phyloP scores from a whole-genome alignment of 2,113 vertebrate species.

The Suncus etruscus region DNA sequence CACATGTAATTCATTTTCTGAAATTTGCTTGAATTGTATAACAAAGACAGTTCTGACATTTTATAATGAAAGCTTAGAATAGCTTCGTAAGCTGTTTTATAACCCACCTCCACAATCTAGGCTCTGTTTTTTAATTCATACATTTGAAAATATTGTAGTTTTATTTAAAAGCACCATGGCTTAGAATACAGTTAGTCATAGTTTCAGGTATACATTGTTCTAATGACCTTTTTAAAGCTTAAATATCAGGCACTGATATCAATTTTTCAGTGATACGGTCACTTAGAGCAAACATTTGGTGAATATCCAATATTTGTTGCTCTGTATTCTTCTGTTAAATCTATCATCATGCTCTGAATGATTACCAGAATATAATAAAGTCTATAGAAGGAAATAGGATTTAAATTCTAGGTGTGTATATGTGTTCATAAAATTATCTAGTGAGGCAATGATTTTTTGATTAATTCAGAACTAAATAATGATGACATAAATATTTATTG shows the following conservation, averaged over 20 bases:
- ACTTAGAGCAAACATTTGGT: slow-evolving; percentile 46
- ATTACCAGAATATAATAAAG: slow-evolving; percentile 17
- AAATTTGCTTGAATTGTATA: slow-evolving; percentile 46
- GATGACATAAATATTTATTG: slow-evolving; percentile 13
- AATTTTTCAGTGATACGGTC: not conserved
- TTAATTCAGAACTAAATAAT: slow-evolving; percentile 46
- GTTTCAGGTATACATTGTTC: too few relatives aligned
- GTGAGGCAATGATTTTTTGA: not conserved
- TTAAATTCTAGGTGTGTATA: slow-evolving; percentile 32
- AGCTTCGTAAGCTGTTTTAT: not conserved
- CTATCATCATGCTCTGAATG: not conserved
- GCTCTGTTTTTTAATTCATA: slow-evolving; percentile 2
- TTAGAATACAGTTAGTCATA: too few relatives aligned
- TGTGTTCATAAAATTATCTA: not conserved
- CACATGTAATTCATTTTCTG: slow-evolving; percentile 53
- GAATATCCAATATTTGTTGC: not conserved
- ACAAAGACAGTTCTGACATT: slow-evolving; percentile 50
- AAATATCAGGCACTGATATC: not conserved
- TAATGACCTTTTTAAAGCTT: too few relatives aligned
- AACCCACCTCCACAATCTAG: too few relatives aligned
- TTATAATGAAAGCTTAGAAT: not conserved
- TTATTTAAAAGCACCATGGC: too few relatives aligned
- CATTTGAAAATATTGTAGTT: too few relatives aligned
- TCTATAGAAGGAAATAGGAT: slow-evolving; percentile 30
- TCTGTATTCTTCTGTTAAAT: slow-evolving; percentile 45